These are phyloP conservation scores for Egretta garzetta DNA, from an alignment of 2,113 vertebrate genomes.

Conservation along the genomic window DNA sequence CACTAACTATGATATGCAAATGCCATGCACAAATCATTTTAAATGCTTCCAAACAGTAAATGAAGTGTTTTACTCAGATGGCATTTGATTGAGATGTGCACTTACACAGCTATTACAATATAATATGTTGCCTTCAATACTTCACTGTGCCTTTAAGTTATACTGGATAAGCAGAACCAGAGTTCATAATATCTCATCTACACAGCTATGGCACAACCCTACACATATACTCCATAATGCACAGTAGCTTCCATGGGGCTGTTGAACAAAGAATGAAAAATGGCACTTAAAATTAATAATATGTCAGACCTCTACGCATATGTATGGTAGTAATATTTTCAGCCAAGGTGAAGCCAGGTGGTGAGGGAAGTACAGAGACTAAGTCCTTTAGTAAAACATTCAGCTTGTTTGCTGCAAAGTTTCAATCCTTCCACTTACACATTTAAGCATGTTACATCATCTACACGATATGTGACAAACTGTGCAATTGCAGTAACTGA, in stretches of 20 bases:
- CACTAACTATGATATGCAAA: neutral
- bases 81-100: neutral
- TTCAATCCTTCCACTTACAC: neutral
- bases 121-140: neutral
- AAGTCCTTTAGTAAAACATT: neutral
- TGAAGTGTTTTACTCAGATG: neutral
- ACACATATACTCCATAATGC: neutral
- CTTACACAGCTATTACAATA: neutral
- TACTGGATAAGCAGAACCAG: neutral
- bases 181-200: neutral
- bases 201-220: neutral
- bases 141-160: neutral
- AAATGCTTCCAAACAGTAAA: neutral
- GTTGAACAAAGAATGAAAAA: neutral
- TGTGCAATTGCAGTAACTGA: neutral
- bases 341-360: neutral
- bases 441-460: neutral
- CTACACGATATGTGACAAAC: neutral
- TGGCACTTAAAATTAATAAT: neutral
- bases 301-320: neutral
- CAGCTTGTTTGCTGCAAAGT: neutral
- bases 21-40: neutral
- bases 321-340: neutral
- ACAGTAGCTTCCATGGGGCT: neutral
- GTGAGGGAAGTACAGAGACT: neutral